Evolutionary conservation across 2,797 vertebrate species (phyloP).

Genomic region (Carapus acus): DNA sequence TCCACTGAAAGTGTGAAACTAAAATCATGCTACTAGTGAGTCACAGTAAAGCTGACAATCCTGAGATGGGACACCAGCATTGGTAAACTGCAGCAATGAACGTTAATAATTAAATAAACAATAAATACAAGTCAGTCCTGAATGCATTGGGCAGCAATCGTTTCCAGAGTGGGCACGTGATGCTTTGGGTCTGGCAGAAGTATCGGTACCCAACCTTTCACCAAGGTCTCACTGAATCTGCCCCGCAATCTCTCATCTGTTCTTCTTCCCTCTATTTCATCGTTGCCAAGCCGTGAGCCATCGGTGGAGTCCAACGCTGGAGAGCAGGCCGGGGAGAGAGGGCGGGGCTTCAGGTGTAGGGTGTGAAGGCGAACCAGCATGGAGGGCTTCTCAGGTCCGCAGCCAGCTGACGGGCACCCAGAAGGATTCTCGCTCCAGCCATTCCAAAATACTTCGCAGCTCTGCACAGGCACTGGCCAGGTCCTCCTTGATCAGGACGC

Average conservation of each 20-base stretch:
- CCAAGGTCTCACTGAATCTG: constrained; percentile 14
- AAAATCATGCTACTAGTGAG: constrained; percentile 58
- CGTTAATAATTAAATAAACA: constrained; percentile 14
- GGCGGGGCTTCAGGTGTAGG: constrained; percentile 13
- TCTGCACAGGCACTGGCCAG: constrained; percentile 80
- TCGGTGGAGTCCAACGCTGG: constrained; percentile 5
- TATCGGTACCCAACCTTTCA: background rate
- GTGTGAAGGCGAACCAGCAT: constrained; percentile 4
- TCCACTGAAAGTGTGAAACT: constrained; percentile 25
- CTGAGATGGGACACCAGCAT: constrained; percentile 1
- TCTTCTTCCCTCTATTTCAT: constrained; percentile 33
- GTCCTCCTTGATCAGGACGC: constrained; percentile 85
- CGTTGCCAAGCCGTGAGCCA: constrained; percentile 22
- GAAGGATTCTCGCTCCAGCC: constrained; percentile 81
- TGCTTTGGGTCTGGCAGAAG: no score
- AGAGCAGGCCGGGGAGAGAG: background rate
- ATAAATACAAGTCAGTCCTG: constrained; percentile 29
- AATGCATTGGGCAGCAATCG: constrained; percentile 26
- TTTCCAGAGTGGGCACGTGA: no score
- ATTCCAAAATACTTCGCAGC: constrained; percentile 79
- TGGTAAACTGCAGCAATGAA: constrained; percentile 8
- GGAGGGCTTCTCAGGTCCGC: constrained; percentile 69
- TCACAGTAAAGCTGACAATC: constrained; percentile 43
- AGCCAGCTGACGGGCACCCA: constrained; percentile 91
- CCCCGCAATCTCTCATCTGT: constrained; percentile 24